A percentile compares a stretch with the other conserved stretches of the same genome.
Evolutionary conservation across 2,797 vertebrate species (phyloP).

Genomic region (Rallus crepitans): DNA sequence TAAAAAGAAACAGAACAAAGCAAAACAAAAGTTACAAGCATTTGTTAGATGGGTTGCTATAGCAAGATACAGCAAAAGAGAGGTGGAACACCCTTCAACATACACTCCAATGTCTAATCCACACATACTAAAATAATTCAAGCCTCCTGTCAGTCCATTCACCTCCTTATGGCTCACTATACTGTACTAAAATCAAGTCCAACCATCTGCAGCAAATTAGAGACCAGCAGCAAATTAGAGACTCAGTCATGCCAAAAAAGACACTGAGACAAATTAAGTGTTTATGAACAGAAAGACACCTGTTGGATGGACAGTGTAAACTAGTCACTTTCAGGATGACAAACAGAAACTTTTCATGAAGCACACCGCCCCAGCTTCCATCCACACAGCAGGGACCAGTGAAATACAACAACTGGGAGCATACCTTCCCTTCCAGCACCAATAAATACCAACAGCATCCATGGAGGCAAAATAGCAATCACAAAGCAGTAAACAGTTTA

Average conservation of each 20-base stretch:
- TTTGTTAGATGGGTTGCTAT: background rate
- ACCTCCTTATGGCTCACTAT: background rate
- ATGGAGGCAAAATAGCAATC: constrained; percentile 16
- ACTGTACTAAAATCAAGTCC: background rate
- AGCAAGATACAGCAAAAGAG: background rate
- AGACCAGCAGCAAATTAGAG: background rate
- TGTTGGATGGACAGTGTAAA: constrained; percentile 27
- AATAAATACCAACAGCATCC: background rate
- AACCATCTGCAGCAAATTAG: constrained; percentile 16
- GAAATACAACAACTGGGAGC: background rate
- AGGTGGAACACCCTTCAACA: background rate
- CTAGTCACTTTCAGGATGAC: constrained; percentile 4
- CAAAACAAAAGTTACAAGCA: background rate
- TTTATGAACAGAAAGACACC: constrained; percentile 45
- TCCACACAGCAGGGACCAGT: background rate
- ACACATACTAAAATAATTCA: background rate
- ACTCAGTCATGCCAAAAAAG: background rate
- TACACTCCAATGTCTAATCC: background rate
- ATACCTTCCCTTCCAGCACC: background rate
- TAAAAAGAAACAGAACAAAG: background rate
- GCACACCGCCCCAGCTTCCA: background rate
- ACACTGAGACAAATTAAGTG: constrained; percentile 15
- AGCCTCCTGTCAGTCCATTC: background rate
- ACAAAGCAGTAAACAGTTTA: constrained; percentile 6
- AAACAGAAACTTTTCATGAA: background rate